Evolutionary conservation across 2,797 vertebrate species (phyloP).

Genomic region (Clangula hyemalis): DNA sequence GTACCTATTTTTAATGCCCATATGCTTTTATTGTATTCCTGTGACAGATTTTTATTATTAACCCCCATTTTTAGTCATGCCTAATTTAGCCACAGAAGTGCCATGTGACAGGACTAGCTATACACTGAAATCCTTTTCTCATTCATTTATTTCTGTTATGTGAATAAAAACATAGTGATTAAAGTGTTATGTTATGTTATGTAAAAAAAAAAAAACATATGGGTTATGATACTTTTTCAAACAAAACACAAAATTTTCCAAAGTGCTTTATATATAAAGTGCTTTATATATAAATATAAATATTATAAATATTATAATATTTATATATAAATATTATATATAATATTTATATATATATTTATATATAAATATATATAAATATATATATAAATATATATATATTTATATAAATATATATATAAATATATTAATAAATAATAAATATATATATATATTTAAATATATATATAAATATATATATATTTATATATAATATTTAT

Average conservation of each 20-base stretch:
- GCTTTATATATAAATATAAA: no score
- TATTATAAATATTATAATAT: no score
- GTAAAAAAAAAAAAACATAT: not conserved
- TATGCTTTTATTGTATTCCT: not conserved
- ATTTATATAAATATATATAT: no score
- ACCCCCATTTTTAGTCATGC: not conserved
- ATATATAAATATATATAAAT: no score
- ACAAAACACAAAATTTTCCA: not conserved
- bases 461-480: no score
- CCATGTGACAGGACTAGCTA: not conserved
- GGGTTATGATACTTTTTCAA: not conserved
- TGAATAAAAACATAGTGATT: not conserved
- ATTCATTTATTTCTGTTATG: not conserved
- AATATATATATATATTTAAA: no score
- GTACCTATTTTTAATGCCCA: not conserved
- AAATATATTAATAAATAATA: no score
- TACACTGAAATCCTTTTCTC: not conserved
- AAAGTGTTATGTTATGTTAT: not conserved
- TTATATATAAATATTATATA: no score
- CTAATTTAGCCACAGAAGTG: not conserved
- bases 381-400: no score
- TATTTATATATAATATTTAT: no score
- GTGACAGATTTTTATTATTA: not conserved
- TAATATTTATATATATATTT: no score
- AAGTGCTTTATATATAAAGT: not conserved